Percentiles rank a stretch among this genome's conserved stretches.
phyloP scores from a whole-genome alignment of 2,797 vertebrate genomes.

The Kryptopterus vitreolus region DNA sequence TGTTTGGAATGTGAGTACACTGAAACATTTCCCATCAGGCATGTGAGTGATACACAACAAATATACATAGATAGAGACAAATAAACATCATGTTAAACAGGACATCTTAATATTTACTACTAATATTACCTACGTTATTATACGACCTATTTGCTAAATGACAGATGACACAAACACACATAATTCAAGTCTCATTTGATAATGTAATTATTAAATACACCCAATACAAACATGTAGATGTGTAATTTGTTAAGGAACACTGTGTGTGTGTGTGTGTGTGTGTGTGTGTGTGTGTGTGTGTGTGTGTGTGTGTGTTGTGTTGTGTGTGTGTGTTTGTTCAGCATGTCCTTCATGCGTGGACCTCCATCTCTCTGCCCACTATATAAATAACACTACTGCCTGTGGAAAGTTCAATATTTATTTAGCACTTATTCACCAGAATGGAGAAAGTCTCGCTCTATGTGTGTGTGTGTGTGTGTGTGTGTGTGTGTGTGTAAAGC shows the following conservation, averaged over 20 bases:
- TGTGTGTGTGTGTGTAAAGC: slow-evolving; percentile 46
- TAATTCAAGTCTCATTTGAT: background rate
- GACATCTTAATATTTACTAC: too few species aligned
- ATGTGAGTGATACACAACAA: too few species aligned
- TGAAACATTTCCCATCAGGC: slow-evolving; percentile 3
- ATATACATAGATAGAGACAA: background rate
- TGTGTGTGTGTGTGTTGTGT: slow-evolving; percentile 1
- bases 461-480: slow-evolving; percentile 35
- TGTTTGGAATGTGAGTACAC: slow-evolving; percentile 13
- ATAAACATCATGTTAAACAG: too few species aligned
- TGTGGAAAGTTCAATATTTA: slow-evolving; percentile 72
- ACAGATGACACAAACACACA: background rate
- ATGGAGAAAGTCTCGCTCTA: slow-evolving; percentile 50
- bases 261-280: slow-evolving; percentile 14
- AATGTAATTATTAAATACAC: slow-evolving; percentile 2
- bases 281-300: background rate
- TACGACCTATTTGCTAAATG: too few species aligned
- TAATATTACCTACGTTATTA: too few species aligned
- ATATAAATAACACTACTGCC: slow-evolving; percentile 38
- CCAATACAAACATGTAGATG: background rate
- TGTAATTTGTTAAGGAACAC: background rate
- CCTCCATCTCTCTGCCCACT: slow-evolving; percentile 34
- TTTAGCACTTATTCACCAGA: slow-evolving; percentile 51
- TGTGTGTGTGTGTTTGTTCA: slow-evolving; percentile 14
- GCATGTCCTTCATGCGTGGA: slow-evolving; percentile 54